A percentile compares a stretch with the other conserved stretches of the same genome.
phyloP scores from a whole-genome alignment of 1,140 invertebrate species.

The Daktulosphaira vitifoliae region DNA sequence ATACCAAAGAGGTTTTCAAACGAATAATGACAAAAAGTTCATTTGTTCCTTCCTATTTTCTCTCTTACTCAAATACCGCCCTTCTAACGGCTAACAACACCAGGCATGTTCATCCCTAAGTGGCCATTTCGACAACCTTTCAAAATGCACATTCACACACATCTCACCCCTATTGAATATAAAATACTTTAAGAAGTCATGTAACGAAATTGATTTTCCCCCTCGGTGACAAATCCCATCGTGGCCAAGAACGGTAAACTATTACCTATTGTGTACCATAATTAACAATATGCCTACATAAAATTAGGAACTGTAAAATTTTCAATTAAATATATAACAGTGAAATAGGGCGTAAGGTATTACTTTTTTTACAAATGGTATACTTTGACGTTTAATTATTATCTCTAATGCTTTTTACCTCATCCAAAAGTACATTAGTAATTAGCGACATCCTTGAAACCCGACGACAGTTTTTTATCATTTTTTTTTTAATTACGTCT shows the following conservation, averaged over 20 bases:
- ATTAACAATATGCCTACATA: background rate
- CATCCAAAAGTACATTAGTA: constrained; percentile 5
- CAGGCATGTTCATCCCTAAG: constrained; percentile 12
- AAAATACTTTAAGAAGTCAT: constrained; percentile 25
- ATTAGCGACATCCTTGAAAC: constrained; percentile 5
- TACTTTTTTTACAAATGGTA: constrained; percentile 10
- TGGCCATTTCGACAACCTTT: constrained; percentile 32
- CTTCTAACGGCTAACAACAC: background rate
- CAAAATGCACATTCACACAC: constrained; percentile 11
- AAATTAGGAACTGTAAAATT: background rate
- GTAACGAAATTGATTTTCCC: constrained; percentile 30
- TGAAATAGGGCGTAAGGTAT: background rate
- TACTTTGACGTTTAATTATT: constrained; percentile 23
- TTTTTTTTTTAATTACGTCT: constrained; percentile 1
- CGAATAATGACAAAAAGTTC: constrained; percentile 9
- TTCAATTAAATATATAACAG: constrained; percentile 8
- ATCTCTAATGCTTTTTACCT: background rate
- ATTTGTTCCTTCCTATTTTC: background rate
- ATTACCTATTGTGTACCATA: constrained; percentile 10
- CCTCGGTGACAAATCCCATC: constrained; percentile 20
- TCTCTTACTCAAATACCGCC: background rate
- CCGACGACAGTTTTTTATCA: no score
- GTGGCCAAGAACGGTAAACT: constrained; percentile 5
- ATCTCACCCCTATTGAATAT: constrained; percentile 10
- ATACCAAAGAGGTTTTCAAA: constrained; percentile 4